Percentiles rank a stretch among this genome's conserved stretches.
Evolutionary conservation across 2,113 vertebrate species (phyloP).

Genomic region (Nesogale talazaci): DNA sequence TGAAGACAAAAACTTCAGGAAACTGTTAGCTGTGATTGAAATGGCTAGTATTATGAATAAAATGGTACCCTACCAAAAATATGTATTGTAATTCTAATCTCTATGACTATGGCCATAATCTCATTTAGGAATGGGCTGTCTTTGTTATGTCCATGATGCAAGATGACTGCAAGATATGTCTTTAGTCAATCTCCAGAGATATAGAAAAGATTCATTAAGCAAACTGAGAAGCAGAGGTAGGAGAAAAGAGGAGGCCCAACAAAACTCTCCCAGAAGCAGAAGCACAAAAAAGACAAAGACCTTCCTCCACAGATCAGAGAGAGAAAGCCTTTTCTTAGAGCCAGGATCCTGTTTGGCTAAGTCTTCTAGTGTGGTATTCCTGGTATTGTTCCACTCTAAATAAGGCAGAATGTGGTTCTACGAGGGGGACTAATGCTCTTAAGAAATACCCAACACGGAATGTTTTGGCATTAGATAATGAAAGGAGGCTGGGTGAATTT

Average conservation of each 20-base stretch:
- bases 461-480: too few species aligned
- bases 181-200: not conserved
- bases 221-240: not conserved
- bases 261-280: not conserved
- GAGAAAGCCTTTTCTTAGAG: not conserved
- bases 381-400: too few species aligned
- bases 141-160: not conserved
- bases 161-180: not conserved
- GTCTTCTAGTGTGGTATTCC: too few species aligned
- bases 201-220: not conserved
- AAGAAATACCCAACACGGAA: too few species aligned
- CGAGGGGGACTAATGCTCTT: too few species aligned
- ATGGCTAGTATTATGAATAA: not conserved
- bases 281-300: not conserved
- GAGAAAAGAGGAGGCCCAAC: not conserved
- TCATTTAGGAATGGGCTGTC: not conserved
- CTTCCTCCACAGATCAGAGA: not conserved
- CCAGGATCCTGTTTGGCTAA: not conserved
- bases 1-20: slow-evolving; percentile 83
- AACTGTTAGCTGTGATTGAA: slow-evolving; percentile 72
- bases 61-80: not conserved
- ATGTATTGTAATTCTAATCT: not conserved
- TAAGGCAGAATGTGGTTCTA: too few species aligned
- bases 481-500: too few species aligned
- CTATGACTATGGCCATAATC: not conserved